A percentile compares a stretch with the other conserved stretches of the same genome.
Conservation (phyloP, 1,140 invertebrate genomes). For the Venturia canescens region DNA sequence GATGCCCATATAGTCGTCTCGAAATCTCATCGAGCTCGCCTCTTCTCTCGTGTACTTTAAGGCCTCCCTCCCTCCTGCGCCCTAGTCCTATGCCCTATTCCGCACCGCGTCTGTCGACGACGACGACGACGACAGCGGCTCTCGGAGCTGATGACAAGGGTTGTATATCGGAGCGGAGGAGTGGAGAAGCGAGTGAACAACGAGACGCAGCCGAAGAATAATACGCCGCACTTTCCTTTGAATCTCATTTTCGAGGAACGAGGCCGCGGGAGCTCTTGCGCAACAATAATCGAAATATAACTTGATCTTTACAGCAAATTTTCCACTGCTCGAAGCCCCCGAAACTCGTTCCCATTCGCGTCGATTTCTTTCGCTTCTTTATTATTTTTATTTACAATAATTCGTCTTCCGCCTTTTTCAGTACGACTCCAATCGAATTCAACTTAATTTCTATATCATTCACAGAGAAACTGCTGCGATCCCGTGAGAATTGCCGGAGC, state of each 20-base stretch:
- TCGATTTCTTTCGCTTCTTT: too few species aligned
- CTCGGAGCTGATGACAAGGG: conserved; percentile 31
- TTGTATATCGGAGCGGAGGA: conserved; percentile 15
- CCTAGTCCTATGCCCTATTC: neutral
- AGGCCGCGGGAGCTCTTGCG: conserved; percentile 19
- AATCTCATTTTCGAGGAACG: conserved; percentile 9
- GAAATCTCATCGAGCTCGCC: conserved; percentile 21
- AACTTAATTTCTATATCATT: neutral
- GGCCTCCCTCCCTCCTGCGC: neutral
- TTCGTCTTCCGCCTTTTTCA: too few species aligned
- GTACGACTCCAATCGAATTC: too few species aligned
- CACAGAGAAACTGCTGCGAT: neutral
- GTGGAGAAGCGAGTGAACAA: conserved; percentile 7
- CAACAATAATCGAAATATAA: conserved; percentile 40
- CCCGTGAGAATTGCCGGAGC: neutral
- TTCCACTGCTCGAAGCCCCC: neutral
- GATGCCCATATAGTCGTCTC: conserved; percentile 61
- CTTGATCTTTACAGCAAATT: neutral
- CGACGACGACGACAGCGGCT: neutral
- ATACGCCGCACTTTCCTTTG: conserved; percentile 24
- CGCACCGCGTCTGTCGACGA: conserved; percentile 36
- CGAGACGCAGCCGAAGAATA: neutral
- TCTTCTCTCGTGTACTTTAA: neutral
- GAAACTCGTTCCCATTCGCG: too few species aligned
- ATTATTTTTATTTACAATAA: too few species aligned